Conservation (phyloP, 2,888 invertebrate species). For the Tenthredo livida region DNA sequence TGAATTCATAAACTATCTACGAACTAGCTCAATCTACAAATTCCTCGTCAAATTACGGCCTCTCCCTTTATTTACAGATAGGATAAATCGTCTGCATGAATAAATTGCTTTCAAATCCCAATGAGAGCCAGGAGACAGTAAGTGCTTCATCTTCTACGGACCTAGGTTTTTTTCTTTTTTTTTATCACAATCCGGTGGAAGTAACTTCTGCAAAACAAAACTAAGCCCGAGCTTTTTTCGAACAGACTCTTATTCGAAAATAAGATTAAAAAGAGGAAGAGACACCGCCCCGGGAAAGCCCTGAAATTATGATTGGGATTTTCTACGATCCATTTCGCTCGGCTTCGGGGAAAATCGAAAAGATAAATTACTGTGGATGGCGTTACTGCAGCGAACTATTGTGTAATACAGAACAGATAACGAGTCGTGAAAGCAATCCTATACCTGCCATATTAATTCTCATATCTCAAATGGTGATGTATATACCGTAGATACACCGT, state of each 20-base stretch:
- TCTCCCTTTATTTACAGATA: conserved; percentile 23
- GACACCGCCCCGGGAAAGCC: background rate
- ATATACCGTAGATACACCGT: background rate
- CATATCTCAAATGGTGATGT: background rate
- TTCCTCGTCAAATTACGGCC: conserved; percentile 32
- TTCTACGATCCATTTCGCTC: background rate
- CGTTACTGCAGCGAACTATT: background rate
- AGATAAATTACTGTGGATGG: background rate
- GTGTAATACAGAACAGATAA: background rate
- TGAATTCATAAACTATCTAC: conserved; percentile 15
- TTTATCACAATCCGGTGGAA: background rate
- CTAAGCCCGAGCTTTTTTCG: background rate
- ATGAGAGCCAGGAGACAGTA: background rate
- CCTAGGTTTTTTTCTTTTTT: background rate
- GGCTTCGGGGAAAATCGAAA: conserved; percentile 5
- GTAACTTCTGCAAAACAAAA: background rate
- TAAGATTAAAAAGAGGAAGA: background rate
- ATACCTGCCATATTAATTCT: background rate
- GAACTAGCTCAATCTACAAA: conserved; percentile 16
- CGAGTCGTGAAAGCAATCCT: background rate
- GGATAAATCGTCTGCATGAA: conserved; percentile 28
- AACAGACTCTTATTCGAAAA: background rate
- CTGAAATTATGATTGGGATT: background rate
- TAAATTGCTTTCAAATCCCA: conserved; percentile 31
- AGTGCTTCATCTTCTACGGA: conserved; percentile 14